Evolutionary conservation across 53 echinoderm and acorn worm genomes (phyloP).

Genomic region (Patiria pectinifera): DNA sequence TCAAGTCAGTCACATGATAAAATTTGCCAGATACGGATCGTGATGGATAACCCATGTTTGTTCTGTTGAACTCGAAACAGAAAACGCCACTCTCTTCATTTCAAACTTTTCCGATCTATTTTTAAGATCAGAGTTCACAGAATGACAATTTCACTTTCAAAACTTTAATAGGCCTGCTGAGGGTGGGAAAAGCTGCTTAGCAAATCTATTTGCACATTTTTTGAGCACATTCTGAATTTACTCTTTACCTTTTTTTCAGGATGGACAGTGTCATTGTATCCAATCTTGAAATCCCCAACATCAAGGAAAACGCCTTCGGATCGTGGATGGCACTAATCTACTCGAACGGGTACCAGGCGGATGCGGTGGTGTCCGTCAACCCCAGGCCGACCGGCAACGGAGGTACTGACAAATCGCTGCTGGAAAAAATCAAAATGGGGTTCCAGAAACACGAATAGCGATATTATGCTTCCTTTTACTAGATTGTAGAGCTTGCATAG

Average conservation of each 20-base stretch:
- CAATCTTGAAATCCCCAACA: not conserved
- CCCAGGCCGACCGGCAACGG: not conserved
- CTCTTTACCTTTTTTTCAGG: not conserved
- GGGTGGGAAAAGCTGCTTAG: not conserved
- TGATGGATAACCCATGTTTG: not conserved
- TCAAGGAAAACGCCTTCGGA: conserved; percentile 17
- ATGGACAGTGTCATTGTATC: conserved; percentile 6
- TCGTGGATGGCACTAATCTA: conserved; percentile 27
- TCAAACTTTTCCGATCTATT: not conserved
- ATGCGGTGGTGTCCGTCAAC: not conserved
- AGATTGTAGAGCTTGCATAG: too few species aligned
- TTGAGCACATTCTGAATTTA: not conserved
- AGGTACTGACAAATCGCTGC: not conserved
- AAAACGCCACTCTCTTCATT: not conserved
- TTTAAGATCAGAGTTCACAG: not conserved
- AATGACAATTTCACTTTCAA: not conserved
- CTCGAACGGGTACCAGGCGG: not conserved
- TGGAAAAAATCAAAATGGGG: conserved; percentile 9
- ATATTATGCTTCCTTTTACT: not conserved
- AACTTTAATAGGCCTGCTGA: not conserved
- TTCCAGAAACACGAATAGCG: not conserved
- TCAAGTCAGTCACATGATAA: too few species aligned
- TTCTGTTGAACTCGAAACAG: not conserved
- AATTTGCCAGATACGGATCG: not conserved
- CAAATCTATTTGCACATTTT: not conserved